phyloP scores from a whole-genome alignment of 2,113 vertebrate species.

The Eidolon helvum region DNA sequence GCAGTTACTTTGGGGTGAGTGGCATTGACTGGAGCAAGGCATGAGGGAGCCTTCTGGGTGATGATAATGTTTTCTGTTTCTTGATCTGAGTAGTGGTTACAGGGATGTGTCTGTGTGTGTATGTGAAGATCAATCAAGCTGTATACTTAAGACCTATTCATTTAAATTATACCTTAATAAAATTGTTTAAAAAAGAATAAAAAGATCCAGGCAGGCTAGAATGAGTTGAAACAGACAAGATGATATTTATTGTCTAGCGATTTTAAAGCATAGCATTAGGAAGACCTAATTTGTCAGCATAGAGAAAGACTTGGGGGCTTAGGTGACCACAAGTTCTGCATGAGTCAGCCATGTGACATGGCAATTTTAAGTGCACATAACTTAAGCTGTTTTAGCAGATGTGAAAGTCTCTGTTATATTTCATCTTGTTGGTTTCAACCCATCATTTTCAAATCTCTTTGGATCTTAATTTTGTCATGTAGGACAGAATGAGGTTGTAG shows the following conservation, averaged over 20 bases:
- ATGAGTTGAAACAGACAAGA: conserved; percentile 24
- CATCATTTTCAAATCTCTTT: conserved; percentile 51
- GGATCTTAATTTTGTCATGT: conserved; percentile 26
- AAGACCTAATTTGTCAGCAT: neutral
- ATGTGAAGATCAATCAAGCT: neutral
- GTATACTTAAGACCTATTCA: conserved; percentile 16
- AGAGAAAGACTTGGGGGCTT: neutral
- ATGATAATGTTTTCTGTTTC: neutral
- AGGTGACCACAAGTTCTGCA: conserved; percentile 26
- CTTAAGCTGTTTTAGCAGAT: conserved; percentile 42
- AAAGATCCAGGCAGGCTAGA: neutral
- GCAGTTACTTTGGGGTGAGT: neutral
- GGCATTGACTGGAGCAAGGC: neutral
- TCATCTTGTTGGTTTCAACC: conserved; percentile 52
- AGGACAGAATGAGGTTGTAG: neutral
- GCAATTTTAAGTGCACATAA: neutral
- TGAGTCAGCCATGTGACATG: conserved; percentile 22
- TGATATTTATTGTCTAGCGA: conserved; percentile 16
- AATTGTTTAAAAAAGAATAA: conserved; percentile 8
- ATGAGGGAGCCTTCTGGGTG: neutral
- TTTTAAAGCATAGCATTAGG: conserved; percentile 45
- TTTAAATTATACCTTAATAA: conserved; percentile 19
- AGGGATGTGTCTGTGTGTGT: neutral
- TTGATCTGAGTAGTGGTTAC: neutral
- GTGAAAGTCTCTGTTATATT: conserved; percentile 30